A percentile compares a stretch with the other conserved stretches of the same genome.
Conservation (phyloP, 2,888 invertebrate species). For the Scelioninae gen. 1 region DNA sequence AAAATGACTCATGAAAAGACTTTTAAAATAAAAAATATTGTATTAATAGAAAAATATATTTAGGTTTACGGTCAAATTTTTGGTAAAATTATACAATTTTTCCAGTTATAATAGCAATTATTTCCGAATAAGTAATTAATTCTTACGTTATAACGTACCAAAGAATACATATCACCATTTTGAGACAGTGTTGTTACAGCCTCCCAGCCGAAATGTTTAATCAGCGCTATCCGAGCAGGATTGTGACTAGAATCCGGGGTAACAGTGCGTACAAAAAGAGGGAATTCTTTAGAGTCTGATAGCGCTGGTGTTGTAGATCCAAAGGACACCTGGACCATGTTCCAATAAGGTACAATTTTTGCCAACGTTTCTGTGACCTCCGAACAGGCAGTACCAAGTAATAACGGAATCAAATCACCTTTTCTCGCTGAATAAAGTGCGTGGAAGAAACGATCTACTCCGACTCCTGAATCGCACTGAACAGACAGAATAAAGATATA, state of each 20-base stretch:
- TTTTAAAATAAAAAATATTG: too few relatives aligned
- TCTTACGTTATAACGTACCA: conserved; percentile 84
- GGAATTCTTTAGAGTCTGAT: conserved; percentile 94
- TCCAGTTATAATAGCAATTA: too few relatives aligned
- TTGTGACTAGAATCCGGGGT: conserved; percentile 96
- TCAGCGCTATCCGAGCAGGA: conserved; percentile 92
- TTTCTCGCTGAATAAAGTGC: conserved; percentile 93
- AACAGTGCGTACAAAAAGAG: conserved; percentile 94
- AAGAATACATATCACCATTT: conserved; percentile 92
- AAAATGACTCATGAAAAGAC: too few relatives aligned
- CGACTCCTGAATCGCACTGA: conserved; percentile 96
- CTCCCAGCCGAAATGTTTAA: conserved; percentile 92
- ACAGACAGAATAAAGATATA: conserved; percentile 77
- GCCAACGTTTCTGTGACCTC: conserved; percentile 96
- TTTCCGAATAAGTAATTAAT: too few relatives aligned
- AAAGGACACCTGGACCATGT: conserved; percentile 95
- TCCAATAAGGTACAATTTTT: conserved; percentile 96
- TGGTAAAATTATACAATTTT: too few relatives aligned
- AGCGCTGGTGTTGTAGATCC: conserved; percentile 95
- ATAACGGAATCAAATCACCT: conserved; percentile 89
- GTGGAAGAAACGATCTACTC: conserved; percentile 96
- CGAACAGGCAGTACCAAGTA: conserved; percentile 95
- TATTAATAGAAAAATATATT: too few relatives aligned
- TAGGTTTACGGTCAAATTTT: too few relatives aligned
- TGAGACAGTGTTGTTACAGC: conserved; percentile 95